Evolutionary conservation across 2,797 vertebrate genomes (phyloP).

Genomic region (Tauraco hartlaubi): DNA sequence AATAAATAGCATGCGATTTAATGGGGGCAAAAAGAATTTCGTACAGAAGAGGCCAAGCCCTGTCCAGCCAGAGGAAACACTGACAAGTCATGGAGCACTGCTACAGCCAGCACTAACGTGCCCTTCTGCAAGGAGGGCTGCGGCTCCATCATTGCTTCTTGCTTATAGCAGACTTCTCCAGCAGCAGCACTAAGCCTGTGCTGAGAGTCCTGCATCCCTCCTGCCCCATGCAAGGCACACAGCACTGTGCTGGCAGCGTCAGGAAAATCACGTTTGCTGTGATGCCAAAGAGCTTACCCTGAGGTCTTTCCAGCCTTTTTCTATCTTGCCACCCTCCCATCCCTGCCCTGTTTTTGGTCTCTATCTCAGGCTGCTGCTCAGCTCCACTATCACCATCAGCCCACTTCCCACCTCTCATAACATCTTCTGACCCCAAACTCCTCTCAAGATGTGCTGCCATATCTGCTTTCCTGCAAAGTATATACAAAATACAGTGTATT

Average conservation of each 20-base stretch:
- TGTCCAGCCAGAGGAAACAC: neutral
- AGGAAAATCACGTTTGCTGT: neutral
- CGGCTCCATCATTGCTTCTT: neutral
- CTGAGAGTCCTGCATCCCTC: neutral
- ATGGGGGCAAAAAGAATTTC: neutral
- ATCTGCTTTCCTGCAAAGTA: neutral
- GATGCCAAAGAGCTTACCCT: neutral
- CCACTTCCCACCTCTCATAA: neutral
- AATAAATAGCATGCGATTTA: neutral
- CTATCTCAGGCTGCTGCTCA: neutral
- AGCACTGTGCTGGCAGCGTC: rapidly evolving
- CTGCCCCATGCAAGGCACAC: rapidly evolving
- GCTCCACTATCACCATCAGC: neutral
- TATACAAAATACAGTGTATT: neutral
- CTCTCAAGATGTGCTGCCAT: neutral
- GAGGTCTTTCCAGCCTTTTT: neutral
- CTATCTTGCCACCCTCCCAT: neutral
- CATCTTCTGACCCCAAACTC: neutral
- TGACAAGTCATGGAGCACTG: neutral
- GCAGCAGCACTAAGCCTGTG: neutral
- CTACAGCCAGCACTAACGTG: neutral
- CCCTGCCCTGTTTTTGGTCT: neutral
- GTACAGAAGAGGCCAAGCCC: neutral
- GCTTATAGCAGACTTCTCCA: neutral
- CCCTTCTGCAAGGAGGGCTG: neutral